Base-by-base conservation (phyloP, 2,113 vertebrate genomes). In the Rutilus rutilus region DNA sequence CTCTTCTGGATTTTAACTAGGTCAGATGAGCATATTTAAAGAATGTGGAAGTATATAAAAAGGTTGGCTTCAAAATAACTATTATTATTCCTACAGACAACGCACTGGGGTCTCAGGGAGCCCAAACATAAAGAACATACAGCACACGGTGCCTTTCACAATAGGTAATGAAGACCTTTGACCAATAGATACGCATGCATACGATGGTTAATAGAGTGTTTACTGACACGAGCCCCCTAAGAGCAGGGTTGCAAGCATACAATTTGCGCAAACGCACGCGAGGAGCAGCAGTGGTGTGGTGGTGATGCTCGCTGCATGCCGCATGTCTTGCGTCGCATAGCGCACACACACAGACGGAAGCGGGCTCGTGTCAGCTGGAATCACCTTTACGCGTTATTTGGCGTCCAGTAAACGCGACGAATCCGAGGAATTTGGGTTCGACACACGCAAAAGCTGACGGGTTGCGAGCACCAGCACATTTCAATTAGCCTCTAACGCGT, bases 251-350 rank as follows among this genome's bases (percentile, higher is more conserved):
- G 80, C 62, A 54, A 82, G 45, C 78, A 50, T 78, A 39, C 75
- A 87, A 50, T 87, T 85, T 89, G 85, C 88, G 88, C 88, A 89
- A 89, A 89, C 88, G 83, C 85, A 84, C 80, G 69, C 87, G 33
- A 57, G 82, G 73, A 62, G 84, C 87, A 85, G 89, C 92, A 89
- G 80, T 90, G 92, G 89, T 85, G 91, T 89, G 89, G 89, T 90
- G 91, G 90, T 94, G 95, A 94, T 94, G 93, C 94, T 85, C 92
- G 90, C 89, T 86, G 91, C 90, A 91, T 95, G 93, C 92, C 90
- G 92, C 88, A 91, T 91, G 91, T 90, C 88, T 94, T 87, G 81
- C 92, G 91, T 92, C 92, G 92, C 92, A 91, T 88, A 90, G 85
- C 87, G 81, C 85, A 78, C 83, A 79, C 87, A 89, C 85, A 88